Evolutionary conservation across 2,113 vertebrate species (phyloP), one percentile per base, ranked within the genome.

Genomic region (Hemicordylus capensis): DNA sequence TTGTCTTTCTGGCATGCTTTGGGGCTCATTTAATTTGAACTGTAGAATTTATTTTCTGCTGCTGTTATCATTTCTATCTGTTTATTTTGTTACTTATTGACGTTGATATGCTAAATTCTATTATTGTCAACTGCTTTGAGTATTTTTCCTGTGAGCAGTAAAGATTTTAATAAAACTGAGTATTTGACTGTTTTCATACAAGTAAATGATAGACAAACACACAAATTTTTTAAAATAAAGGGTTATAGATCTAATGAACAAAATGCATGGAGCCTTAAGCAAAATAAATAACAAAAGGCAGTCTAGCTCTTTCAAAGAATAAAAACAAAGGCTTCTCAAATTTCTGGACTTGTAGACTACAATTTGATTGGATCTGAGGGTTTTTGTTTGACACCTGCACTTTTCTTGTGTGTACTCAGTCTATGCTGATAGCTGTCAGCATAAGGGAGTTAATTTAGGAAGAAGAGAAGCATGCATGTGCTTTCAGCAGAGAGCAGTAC

Each of bases 401-500:
- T 6, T 54, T 10, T 12, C 6, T 54, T 54, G 10, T 54, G 5
- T 54, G 48, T 51, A 12, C 61, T 24, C 34, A 20, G 24, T 15
- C 34, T 26, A 19, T 69, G 46, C 22, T 54, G 48, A 67, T 69
- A 7, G 54, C 4, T 26, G 46, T 54, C 54, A 59, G 37, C 42
- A 77, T 8, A 1, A 15, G 37, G 24, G 12, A 56, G 31, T 14
- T 80, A 79, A 81, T 48, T 83, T 48, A 75, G 63, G 58, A 83
- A 63, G 31, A 17, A 75, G 34, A 39, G 48, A 83, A 83, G 70
- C 58, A 63, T 61, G 20, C n/a, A 51, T 75, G 24, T 64, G 34
- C 26, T 83, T 75, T 63, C 56, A 75, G 22, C 24, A 37, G 61
- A 63, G 81, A 64, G 84, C 69, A 80, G 81, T 83, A 31, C 77